Conservation (phyloP, 2,113 vertebrate species). For the Crypturellus undulatus region DNA sequence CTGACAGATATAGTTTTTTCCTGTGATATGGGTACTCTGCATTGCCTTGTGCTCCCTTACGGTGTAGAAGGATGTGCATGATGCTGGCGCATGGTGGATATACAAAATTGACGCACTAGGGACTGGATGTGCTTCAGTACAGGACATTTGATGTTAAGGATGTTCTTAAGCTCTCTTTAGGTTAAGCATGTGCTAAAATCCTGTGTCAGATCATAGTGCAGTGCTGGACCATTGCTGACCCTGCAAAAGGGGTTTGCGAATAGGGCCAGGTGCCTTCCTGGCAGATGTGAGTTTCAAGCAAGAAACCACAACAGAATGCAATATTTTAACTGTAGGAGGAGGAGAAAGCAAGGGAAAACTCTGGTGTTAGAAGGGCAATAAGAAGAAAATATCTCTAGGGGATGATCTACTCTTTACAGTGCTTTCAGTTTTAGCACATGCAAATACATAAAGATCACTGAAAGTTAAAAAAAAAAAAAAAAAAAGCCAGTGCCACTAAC, state of each 20-base stretch:
- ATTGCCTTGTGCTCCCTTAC: not conserved
- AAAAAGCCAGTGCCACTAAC: not conserved
- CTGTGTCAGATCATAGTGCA: not conserved
- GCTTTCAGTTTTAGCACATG: slow-evolving; percentile 5
- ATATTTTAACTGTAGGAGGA: not conserved
- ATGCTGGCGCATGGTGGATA: not conserved
- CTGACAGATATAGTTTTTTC: not conserved
- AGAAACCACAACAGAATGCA: not conserved
- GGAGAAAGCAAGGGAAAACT: not conserved
- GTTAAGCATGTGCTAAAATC: not conserved
- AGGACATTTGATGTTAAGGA: not conserved
- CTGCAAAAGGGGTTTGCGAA: not conserved
- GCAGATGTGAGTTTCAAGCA: not conserved
- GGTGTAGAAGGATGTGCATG: accelerated
- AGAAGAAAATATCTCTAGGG: not conserved
- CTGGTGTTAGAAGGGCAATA: not conserved
- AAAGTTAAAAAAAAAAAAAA: not conserved
- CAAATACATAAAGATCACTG: not conserved
- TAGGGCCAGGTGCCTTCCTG: not conserved
- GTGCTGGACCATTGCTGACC: not conserved
- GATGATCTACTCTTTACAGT: not conserved
- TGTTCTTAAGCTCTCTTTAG: not conserved
- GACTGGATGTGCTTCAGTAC: not conserved
- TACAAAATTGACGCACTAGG: not conserved
- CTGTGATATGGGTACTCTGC: not conserved